Base-by-base conservation (phyloP, 2,888 invertebrate species). In the Callinectes sapidus region DNA sequence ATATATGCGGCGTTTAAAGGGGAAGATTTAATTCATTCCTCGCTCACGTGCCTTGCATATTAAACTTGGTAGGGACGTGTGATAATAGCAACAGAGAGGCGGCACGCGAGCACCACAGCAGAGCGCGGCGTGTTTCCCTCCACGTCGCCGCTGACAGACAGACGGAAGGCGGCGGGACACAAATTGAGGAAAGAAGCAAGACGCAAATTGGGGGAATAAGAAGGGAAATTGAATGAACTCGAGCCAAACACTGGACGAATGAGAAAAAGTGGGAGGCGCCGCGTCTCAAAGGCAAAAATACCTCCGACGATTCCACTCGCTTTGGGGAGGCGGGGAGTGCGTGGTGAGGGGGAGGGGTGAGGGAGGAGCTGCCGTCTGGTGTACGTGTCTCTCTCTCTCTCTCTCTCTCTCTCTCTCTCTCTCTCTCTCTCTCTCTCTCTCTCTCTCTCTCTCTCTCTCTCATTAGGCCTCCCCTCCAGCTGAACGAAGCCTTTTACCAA, bases 361-460 rank as follows among this genome's bases (percentile, higher is more conserved):
- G 71, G 23, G n/a, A n/a, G 71, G 23, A 23, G n/a, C 71, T 10
- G 1, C 28, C 71, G 8, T 28, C 71, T 71, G 1, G 23, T 71
- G 23, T 71, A 8, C 28, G 23, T n/a, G 23, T n/a, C 23, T 71
- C 71, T 71, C n/a, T 71, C 71, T 71, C 71, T 71, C 71, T 71
- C 71, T 71, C 71, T 71, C 71, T 71, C 71, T 71, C 71, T 71
- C 71, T n/a, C 28, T n/a, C 28, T n/a, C 23, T 81, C 81, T 81
- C 81, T 81, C 81, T 81, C 81, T 81, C 81, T 81, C 81, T 81
- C 81, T 81, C 81, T 81, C 81, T 81, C 81, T 81, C 81, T 81
- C 81, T 81, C 35, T 81, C 81, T 81, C 81, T 81, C 81, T 81
- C 81, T 81, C 81, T 81, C 81, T 81, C 81, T 81, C 32, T 35